Base-by-base conservation (phyloP, 2,888 invertebrate genomes). In the Orgyia antiqua region DNA sequence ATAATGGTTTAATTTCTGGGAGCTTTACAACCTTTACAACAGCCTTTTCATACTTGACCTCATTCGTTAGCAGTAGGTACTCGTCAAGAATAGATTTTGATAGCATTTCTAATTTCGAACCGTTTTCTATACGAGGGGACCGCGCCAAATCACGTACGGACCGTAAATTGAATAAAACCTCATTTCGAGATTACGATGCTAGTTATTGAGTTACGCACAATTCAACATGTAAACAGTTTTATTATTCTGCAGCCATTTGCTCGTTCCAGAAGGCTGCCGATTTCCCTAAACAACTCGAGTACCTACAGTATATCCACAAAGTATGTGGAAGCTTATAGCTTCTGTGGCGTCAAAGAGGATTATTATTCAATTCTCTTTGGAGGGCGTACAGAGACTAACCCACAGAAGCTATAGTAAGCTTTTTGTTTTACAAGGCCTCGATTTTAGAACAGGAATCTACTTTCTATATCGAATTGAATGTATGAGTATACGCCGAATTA, bases 121-220 rank as follows among this genome's bases (percentile, higher is more conserved):
- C 45, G 53, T 58, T 65, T 59, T 62, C 49, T 39, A 51, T 47
- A 38, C 50, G 42, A 44, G 45, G n/a, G n/a, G 49, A 30, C 39
- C 36, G 46, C 54, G 76, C 73, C 71, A 75, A 75, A 75, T 70
- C 77, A 76, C 78, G 78, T 68, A 64, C 70, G 51, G 39, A 42
- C 57, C 60, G 54, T 66, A 72, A 77, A 80, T 75, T 67, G 59
- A 72, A 79, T 74, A 66, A 72, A 75, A 62, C 60, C 69, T 66
- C 62, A 68, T 71, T 72, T 51, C 56, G 53, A 54, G 50, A 68
- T 70, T 71, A 73, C 63, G 71, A 65, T 61, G 53, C 42, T 40
- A 62, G 51, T 62, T 66, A 71, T 72, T 65, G 65, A 63, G 64
- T 65, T 64, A 58, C 51, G 46, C 47, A 61, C 56, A 61, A 61